phyloP scores from a whole-genome alignment of 2,113 vertebrate genomes.

The Chaetorhynchus papuensis region DNA sequence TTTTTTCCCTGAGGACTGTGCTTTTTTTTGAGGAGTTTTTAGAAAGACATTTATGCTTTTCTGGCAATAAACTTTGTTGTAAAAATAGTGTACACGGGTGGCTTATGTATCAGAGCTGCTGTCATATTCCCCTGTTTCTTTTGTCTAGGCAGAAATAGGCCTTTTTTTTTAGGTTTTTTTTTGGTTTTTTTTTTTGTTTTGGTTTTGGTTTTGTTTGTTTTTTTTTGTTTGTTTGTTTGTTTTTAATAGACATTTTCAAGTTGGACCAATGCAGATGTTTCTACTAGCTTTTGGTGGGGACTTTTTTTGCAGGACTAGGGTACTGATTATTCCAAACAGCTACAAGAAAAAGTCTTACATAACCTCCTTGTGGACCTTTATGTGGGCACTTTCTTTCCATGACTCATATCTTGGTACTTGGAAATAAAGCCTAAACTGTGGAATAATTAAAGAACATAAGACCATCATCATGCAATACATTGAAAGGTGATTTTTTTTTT shows the following conservation, averaged over 20 bases:
- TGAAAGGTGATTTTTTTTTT: not conserved
- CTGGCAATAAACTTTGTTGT: not conserved
- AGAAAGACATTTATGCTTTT: not conserved
- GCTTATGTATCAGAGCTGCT: not conserved
- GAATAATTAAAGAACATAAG: not conserved
- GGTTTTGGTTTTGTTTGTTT: too few relatives aligned
- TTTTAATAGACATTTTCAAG: not conserved
- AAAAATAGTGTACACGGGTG: not conserved
- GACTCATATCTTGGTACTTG: not conserved
- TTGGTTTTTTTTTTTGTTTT: too few relatives aligned
- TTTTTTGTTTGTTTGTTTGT: not conserved
- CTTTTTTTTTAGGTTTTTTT: too few relatives aligned
- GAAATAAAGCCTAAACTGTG: not conserved
- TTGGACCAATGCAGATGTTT: not conserved
- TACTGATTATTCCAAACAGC: not conserved
- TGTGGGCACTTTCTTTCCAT: not conserved
- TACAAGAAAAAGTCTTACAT: not conserved
- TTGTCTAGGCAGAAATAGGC: not conserved
- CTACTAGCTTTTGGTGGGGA: not conserved
- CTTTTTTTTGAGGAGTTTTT: not conserved
- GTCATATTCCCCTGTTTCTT: not conserved
- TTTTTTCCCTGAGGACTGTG: not conserved
- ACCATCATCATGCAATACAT: rapidly evolving
- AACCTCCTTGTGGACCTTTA: not conserved
- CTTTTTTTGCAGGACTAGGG: not conserved